Conservation (phyloP, 2,797 vertebrate species). For the Diglossa cyanea region DNA sequence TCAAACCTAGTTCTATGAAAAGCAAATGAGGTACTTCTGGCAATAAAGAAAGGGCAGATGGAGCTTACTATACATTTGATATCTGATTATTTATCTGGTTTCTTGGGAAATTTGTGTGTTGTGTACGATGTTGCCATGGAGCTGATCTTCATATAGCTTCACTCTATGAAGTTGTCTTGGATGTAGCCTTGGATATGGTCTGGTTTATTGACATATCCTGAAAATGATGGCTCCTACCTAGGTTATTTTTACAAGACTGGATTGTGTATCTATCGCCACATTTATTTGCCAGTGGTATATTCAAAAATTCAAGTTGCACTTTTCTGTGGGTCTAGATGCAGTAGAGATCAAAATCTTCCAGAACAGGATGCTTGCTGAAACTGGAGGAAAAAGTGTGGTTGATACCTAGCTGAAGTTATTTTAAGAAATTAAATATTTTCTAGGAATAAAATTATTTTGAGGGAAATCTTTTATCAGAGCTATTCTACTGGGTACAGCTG, state of each 20-base stretch:
- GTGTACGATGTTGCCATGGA: background rate
- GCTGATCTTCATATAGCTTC: background rate
- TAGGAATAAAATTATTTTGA: background rate
- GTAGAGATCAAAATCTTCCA: background rate
- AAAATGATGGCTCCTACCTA: background rate
- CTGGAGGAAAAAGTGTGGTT: background rate
- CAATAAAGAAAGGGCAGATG: background rate
- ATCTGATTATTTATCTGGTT: background rate
- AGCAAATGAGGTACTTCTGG: background rate
- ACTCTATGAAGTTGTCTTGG: background rate
- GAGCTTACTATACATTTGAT: background rate
- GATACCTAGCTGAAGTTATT: background rate
- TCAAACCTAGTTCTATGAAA: background rate
- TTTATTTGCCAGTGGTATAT: background rate
- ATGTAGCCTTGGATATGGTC: background rate
- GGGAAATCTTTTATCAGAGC: background rate
- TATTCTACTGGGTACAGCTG: background rate
- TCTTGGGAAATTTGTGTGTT: background rate
- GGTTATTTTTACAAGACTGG: background rate
- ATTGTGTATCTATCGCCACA: background rate
- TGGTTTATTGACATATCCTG: background rate
- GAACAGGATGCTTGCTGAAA: background rate
- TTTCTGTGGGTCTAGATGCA: background rate
- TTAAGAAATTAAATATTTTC: background rate
- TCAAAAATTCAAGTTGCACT: background rate